Evolutionary conservation across 1,140 invertebrate genomes (phyloP), one percentile per base, ranked within the genome.

Genomic region (Neomicropteryx cornuta): DNA sequence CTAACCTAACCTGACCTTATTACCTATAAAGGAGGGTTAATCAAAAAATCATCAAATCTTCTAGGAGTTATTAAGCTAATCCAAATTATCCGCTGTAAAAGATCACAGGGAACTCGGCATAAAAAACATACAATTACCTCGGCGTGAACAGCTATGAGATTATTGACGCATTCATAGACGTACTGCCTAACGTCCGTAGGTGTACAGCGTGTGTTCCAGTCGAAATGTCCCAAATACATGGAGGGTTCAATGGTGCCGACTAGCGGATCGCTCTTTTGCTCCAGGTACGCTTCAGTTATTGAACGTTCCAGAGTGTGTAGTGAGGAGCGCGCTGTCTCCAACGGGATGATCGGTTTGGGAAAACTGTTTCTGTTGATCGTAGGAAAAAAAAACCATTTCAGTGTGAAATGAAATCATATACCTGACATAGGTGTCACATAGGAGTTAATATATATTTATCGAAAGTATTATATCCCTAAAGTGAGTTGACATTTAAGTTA

Each of bases 181-280:
- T 97, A 97, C 0, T 85, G 87, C 30, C 87, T 67, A 2, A 94
- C 75, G 55, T 89, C 86, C 16, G 71, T 74, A 1, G 81, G 79
- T 39, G 77, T 71, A 39, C 77, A 71, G 46, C 81, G 79, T 3
- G 77, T 79, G 43, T 85, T 79, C 81, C 90, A 92, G 48, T 87
- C 83, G 55, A 94, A 87, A 28, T 79, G 70, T 1, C 88, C 88
- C 45, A 87, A 66, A 61, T 94, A 95, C 91, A 97, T 96, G 28
- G 85, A 90, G 2, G 87, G 87, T 64, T 97, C 92, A 43, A 97
- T 92, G 11, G 84, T 88, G 14, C 91, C 91, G 17, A 95, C 84
- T 1, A 95, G 65, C 3, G 90, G 89, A 66, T 96, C 91, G 33
- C 86, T 83, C 58, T 95, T 94, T 45, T 87, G 79, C 60, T 97